Evolutionary conservation across 2,888 invertebrate genomes (phyloP), one percentile per base, ranked within the genome.

Genomic region (Orthosia gothica): DNA sequence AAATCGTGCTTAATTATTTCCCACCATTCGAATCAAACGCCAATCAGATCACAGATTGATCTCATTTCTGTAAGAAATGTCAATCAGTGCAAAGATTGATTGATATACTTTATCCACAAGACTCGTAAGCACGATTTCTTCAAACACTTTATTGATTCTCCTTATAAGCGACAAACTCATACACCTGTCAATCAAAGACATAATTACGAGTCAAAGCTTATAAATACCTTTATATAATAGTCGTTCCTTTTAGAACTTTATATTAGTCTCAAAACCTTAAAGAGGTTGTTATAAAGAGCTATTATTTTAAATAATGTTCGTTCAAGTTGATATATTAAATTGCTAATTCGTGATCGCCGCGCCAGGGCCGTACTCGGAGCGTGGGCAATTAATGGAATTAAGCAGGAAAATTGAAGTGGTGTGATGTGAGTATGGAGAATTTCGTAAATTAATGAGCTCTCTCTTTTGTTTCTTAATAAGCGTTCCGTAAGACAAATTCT

Each of bases 281-380:
- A 87, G 70, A 77, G 84, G 74, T 80, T 76, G 72, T 85, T 80
- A 73, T 78, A 71, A 77, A 80, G 73, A 70, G 79, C 80, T 79
- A 87, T 89, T 87, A 89, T 81, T 79, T 86, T 80, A 83, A 84
- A 88, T 87, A 76, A 81, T 59, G 45, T 65, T 70, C 69, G 61
- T 76, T 73, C 69, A 59, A 70, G 65, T 64, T 70, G 32, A 63
- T 67, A 67, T 59, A 80, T 76, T 76, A 74, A 85, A 83, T 79
- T 72, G 58, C 63, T 75, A 78, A 83, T 74, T 74, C 45, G 55
- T 70, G 68, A 77, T 77, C 32, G 47, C 59, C 50, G 20, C 32
- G 16, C 0, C 83, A 81, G 81, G 50, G 69, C 54, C 55, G 69
- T 47, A 81, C 73, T 81, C 12, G 47, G 50, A 49, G 40, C 61